Evolutionary conservation across 1,140 invertebrate species (phyloP), one percentile per base, ranked within the genome.

Genomic region (Pseudobourletiella spinata): DNA sequence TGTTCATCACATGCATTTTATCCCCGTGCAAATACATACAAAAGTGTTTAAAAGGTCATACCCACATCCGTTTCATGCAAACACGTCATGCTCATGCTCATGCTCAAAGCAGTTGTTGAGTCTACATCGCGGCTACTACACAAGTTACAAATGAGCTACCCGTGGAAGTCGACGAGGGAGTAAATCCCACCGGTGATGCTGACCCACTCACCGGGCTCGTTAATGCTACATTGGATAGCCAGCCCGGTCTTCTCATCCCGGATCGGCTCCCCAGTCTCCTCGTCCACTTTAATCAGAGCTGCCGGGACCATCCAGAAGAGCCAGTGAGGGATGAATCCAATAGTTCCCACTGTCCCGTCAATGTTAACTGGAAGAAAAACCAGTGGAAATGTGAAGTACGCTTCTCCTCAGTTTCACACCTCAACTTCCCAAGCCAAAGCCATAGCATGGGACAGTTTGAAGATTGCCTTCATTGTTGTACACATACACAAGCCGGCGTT

Each of bases 311-410:
- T 76, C 18, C 77, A 76, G 11, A 89, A 88, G 42, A 90, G 74
- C 29, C 92, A 88, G 35, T 87, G 79, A 0, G 93, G 96, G 1
- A 95, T 79, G 73, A 98, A 99, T 0, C 96, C 96, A 72, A 97
- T 91, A 2, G 95, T 87, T 22, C 95, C 96, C 16, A 91, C 82
- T 2, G 83, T 92, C 70, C 89, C 89, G 69, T 94, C 89, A n/a
- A 86, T 81, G 72, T 99, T 98, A 1, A 95, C 94, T 95, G n/a
- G n/a, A n/a, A n/a, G n/a, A n/a, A 11, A 89, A 88, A 46, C 90
- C 74, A 35, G 93, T 88, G 42, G 87, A 80, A 0, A 92, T 96
- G 0, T 95, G 79, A 73, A 98, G 99, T 1, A 95, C 96, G 72
- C 97, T 91, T 2, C 94, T 87, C 22, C 95, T 95, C 15, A 91